Percentiles rank a stretch among this genome's conserved stretches.
Evolutionary conservation across 2,888 invertebrate species (phyloP).

Genomic region (Mimumesa dahlbomi): DNA sequence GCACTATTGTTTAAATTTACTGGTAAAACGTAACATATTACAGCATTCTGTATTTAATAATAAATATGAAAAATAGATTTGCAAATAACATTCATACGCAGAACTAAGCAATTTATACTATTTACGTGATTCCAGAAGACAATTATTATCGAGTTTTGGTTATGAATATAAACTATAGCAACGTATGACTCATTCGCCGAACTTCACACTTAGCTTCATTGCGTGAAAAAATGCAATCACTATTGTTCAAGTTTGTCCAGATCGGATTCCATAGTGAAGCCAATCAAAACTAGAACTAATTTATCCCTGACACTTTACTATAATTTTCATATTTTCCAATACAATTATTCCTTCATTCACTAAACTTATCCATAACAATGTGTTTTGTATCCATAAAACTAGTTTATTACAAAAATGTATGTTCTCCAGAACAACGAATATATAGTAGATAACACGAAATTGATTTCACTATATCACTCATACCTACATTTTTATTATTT

Average conservation of each 20-base stretch:
- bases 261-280: no score
- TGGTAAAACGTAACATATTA: not conserved
- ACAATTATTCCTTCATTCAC: no score
- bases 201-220: not conserved
- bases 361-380: no score
- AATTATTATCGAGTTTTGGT: constrained; percentile 10
- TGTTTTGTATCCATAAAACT: no score
- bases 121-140: constrained; percentile 7
- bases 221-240: not conserved
- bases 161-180: constrained; percentile 7
- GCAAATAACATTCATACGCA: not conserved
- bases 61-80: constrained; percentile 2
- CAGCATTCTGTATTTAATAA: not conserved
- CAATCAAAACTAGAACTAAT: no score
- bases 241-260: constrained; percentile 14
- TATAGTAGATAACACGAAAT: no score
- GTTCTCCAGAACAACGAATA: no score
- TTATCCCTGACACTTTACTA: no score
- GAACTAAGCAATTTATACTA: constrained; percentile 1
- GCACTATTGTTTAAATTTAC: not conserved
- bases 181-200: not conserved
- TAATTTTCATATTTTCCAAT: no score
- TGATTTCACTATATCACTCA: no score
- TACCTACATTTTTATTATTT: no score
- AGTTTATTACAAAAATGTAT: no score